Percentiles rank a stretch among this genome's conserved stretches.
Evolutionary conservation across 2,113 vertebrate species (phyloP).

Genomic region (Mastomys natalensis): DNA sequence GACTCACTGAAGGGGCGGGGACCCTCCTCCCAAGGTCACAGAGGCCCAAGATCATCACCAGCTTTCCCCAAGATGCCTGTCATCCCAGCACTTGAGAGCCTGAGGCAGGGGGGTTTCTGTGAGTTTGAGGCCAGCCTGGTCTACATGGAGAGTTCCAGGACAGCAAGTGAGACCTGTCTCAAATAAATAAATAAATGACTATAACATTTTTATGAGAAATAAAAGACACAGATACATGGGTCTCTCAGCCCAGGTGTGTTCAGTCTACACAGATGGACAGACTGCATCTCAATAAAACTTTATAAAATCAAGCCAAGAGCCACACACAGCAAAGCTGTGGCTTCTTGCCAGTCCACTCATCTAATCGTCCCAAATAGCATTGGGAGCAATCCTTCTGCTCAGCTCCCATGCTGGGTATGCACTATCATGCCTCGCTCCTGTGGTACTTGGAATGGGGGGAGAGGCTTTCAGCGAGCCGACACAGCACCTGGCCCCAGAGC

Average conservation of each 20-base stretch:
- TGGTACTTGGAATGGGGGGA: neutral
- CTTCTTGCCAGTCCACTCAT: neutral
- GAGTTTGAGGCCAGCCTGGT: neutral
- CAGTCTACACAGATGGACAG: neutral
- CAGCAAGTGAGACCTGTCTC: neutral
- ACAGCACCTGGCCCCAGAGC: neutral
- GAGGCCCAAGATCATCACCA: accelerated
- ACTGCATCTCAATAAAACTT: constrained; percentile 2
- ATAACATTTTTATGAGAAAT: neutral
- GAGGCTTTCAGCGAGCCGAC: neutral
- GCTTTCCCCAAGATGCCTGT: too few relatives aligned
- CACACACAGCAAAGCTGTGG: neutral
- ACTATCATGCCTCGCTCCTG: neutral
- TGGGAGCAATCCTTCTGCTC: neutral
- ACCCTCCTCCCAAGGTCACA: neutral
- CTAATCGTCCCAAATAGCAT: neutral
- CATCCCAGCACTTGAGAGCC: neutral
- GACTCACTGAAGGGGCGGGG: neutral
- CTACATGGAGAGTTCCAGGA: neutral
- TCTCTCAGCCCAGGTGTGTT: neutral
- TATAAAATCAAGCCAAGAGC: neutral
- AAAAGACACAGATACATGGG: neutral
- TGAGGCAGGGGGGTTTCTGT: neutral
- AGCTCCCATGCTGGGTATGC: neutral
- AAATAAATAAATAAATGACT: neutral